Evolutionary conservation across 2,888 invertebrate species (phyloP).

Genomic region (Agrotis ipsilon): DNA sequence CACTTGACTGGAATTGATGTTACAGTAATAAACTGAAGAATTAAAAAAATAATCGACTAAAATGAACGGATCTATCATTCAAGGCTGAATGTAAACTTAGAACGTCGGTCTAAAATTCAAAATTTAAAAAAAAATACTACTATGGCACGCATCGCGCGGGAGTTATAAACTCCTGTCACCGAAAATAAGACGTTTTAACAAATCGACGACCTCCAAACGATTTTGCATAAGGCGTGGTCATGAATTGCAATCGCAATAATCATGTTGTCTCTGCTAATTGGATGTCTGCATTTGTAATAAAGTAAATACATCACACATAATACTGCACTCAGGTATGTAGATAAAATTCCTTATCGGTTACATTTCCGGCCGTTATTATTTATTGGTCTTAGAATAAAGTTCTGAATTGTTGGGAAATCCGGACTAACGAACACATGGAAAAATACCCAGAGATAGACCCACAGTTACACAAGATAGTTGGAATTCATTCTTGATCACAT

Average conservation of each 20-base stretch:
- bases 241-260: constrained; percentile 1
- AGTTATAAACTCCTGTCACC: background rate
- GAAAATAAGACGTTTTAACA: background rate
- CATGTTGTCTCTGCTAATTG: constrained; percentile 6
- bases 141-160: background rate
- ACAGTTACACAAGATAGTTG: constrained; percentile 7
- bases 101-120: background rate
- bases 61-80: background rate
- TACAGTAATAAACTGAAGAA: constrained; percentile 16
- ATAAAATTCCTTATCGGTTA: constrained; percentile 48
- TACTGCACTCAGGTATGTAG: constrained; percentile 17
- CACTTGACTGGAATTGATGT: constrained; percentile 15
- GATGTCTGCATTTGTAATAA: constrained; percentile 5
- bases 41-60: constrained; percentile 36
- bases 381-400: constrained; percentile 23
- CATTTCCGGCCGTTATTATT: constrained; percentile 49
- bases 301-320: constrained; percentile 4
- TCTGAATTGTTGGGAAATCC: constrained; percentile 41
- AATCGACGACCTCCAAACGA: background rate
- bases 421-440: constrained; percentile 1
- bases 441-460: constrained; percentile 21
- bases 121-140: background rate
- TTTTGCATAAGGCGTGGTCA: background rate
- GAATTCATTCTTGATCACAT: background rate
- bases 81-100: background rate